Evolutionary conservation across 1,140 invertebrate genomes (phyloP), one percentile per base, ranked within the genome.

Genomic region (Zaprionus gabonicus): DNA sequence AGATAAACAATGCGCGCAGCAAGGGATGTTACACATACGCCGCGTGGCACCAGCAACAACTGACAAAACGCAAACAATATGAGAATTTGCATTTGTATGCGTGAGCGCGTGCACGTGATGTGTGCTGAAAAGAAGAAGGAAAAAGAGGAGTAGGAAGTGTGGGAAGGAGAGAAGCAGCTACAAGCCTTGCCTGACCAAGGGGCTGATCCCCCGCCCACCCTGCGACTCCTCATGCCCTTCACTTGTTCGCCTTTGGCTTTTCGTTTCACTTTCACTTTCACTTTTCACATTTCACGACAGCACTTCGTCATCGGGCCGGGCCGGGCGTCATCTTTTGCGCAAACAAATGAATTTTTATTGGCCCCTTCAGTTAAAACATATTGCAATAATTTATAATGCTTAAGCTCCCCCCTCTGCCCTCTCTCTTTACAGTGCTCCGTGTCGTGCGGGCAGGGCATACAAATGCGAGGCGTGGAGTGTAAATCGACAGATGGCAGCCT

Each of bases 391-490:
- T 91, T 85, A 82, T 90, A 90, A 87, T 70, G 71, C 81, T 79
- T 74, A 80, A 55, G 12, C 38, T 36, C 17, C 12, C 44, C 15
- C 25, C 38, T 41, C 25, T n/a, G 2, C 9, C n/a, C n/a, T n/a
- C 34, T 27, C 13, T 28, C 10, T 15, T 4, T 15, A 28, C 92
- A 98, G 97, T 98, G 97, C 91, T 98, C 97, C n/a, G 96, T 96
- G 9, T 96, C 95, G 2, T 98, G 97, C 86, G 97, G 97, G 4
- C 95, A 95, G 91, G 97, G 97, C 0, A 93, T 96, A n/a, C 96
- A 97, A 93, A 96, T 96, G 4, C 94, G 97, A 28, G 95, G 94
- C 20, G 96, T 98, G n/a, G 95, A 97, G 85, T 98, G 97, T 92
- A 94, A 96, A 82, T 93, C 94, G 76, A 76, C 80, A 13, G 82